A percentile compares a stretch with the other conserved stretches of the same genome.
phyloP scores from a whole-genome alignment of 2,888 invertebrate genomes.

The Neocrepidodera transversa region DNA sequence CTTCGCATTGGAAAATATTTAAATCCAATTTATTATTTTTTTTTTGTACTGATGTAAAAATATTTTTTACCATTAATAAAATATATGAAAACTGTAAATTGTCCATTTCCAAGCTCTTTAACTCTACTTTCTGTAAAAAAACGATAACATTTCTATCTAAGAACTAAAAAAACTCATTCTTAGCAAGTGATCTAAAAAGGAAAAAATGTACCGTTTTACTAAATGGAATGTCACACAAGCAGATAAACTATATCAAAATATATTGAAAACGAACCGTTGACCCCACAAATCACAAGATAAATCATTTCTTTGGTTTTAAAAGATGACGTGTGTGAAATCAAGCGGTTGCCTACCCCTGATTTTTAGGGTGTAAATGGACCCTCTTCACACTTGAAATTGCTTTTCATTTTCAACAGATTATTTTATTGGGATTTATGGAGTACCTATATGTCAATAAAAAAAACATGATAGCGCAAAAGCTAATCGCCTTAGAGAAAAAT shows the following conservation, averaged over 20 bases:
- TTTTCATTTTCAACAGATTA: slow-evolving; percentile 1
- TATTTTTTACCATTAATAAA: no score
- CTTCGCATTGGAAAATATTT: no score
- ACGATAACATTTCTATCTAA: slow-evolving; percentile 33
- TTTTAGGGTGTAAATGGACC: slow-evolving; percentile 10
- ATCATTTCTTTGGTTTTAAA: slow-evolving; percentile 35
- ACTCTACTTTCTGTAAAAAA: slow-evolving; percentile 18
- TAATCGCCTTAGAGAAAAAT: no score
- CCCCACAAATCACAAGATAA: slow-evolving; percentile 35
- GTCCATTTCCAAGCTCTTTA: neutral
- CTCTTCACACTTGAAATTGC: neutral
- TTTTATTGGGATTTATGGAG: slow-evolving; percentile 12
- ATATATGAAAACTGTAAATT: no score
- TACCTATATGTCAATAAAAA: no score
- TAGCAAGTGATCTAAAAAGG: slow-evolving; percentile 31
- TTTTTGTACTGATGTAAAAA: no score
- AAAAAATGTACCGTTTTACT: slow-evolving; percentile 48
- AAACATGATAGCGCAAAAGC: no score
- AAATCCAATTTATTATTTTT: no score
- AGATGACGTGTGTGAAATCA: slow-evolving; percentile 39
- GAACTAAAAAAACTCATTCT: slow-evolving; percentile 35
- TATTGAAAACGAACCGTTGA: slow-evolving; percentile 46
- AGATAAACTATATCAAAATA: slow-evolving; percentile 51
- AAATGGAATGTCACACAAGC: slow-evolving; percentile 48
- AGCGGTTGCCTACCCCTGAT: slow-evolving; percentile 30